Percentiles rank a stretch among this genome's conserved stretches.
These are phyloP conservation scores for Pogona vitticeps DNA, from an alignment of 2,113 vertebrate genomes.

Conservation along the genomic window DNA sequence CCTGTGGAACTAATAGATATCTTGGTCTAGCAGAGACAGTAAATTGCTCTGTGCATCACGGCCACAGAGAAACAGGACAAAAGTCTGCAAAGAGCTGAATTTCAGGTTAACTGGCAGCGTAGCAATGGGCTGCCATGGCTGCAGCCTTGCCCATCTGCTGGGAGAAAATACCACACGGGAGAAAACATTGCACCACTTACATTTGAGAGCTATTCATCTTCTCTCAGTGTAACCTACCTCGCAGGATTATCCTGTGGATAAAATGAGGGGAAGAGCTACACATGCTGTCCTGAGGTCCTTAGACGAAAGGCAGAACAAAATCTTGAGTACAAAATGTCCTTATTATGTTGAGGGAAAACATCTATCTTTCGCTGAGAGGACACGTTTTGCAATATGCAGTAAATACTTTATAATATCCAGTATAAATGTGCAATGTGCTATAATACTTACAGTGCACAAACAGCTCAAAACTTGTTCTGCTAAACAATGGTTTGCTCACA, in stretches of 20 bases:
- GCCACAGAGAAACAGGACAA: not conserved
- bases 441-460: not conserved
- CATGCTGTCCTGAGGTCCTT: not conserved
- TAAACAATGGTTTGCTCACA: not conserved
- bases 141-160: not conserved
- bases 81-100: not conserved
- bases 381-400: not conserved
- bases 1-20: conserved; percentile 16
- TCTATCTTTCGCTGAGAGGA: not conserved
- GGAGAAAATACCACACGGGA: not conserved
- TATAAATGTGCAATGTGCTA: no score
- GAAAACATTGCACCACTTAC: not conserved
- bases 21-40: not conserved
- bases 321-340: not conserved
- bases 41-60: not conserved
- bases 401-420: no score
- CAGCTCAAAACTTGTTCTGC: not conserved
- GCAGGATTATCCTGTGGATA: not conserved
- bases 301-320: not conserved
- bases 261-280: not conserved
- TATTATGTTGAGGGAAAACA: not conserved
- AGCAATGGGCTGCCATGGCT: not conserved
- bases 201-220: not conserved
- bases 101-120: not conserved
- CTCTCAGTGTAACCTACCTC: not conserved